Percentiles rank a stretch among this genome's conserved stretches.
phyloP scores from a whole-genome alignment of 2,888 invertebrate genomes.

The Saturnia japonica region DNA sequence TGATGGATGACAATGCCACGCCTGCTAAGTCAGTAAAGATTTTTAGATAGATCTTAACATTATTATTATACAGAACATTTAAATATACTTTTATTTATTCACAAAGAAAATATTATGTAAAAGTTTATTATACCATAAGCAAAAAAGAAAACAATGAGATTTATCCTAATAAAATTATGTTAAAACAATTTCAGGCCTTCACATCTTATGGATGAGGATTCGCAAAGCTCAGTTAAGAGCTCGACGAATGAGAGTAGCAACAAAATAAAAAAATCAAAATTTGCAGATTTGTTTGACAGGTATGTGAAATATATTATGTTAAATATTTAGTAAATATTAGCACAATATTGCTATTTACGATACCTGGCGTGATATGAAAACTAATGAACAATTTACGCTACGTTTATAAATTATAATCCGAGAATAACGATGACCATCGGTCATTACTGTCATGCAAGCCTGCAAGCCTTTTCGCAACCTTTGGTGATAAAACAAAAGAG shows the following conservation, averaged over 20 bases:
- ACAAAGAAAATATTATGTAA: too few relatives aligned
- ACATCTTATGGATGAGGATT: slow-evolving; percentile 86
- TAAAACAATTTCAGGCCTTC: slow-evolving; percentile 57
- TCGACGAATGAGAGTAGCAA: slow-evolving; percentile 86
- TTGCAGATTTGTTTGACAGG: slow-evolving; percentile 77
- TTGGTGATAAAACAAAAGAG: too few relatives aligned
- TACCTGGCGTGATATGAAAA: not conserved
- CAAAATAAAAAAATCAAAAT: slow-evolving; percentile 75
- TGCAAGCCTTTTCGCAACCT: too few relatives aligned
- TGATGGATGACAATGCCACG: slow-evolving; percentile 86
- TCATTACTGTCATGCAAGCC: too few relatives aligned
- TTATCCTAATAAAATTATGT: not conserved
- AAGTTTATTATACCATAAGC: too few relatives aligned
- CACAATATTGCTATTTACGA: not conserved
- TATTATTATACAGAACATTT: not conserved
- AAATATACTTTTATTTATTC: too few relatives aligned
- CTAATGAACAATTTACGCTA: not conserved
- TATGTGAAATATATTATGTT: slow-evolving; percentile 35
- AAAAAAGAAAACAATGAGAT: too few relatives aligned
- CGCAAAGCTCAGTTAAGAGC: slow-evolving; percentile 91
- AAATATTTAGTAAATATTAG: not conserved
- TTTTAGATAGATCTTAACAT: not conserved
- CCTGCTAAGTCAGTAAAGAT: slow-evolving; percentile 68
- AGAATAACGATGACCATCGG: too few relatives aligned
- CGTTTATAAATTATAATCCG: too few relatives aligned